These are phyloP conservation scores for Phocoena phocoena DNA, from an alignment of 2,113 vertebrate genomes.

Conservation along the genomic window DNA sequence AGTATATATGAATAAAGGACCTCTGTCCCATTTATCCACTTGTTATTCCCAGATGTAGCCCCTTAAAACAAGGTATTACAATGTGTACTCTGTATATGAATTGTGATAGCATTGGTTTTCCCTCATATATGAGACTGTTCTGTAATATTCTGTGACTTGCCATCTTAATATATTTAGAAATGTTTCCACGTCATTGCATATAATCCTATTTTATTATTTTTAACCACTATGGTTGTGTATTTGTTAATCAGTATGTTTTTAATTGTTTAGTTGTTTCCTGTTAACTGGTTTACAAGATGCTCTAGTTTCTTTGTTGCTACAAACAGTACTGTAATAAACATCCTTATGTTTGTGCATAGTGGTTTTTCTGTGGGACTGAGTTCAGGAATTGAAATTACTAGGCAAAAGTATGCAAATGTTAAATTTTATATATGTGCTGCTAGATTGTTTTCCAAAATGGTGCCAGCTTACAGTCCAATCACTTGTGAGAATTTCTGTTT, in stretches of 20 bases:
- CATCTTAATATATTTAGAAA: neutral
- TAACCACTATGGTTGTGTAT: neutral
- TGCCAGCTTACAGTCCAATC: neutral
- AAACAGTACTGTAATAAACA: neutral
- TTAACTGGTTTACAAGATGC: neutral
- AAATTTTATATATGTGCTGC: neutral
- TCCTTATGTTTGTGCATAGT: neutral
- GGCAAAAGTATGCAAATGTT: neutral
- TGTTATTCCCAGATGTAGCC: neutral
- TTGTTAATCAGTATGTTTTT: neutral
- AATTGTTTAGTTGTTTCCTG: neutral
- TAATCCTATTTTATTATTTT: constrained; percentile 20
- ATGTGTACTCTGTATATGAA: neutral
- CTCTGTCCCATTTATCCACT: neutral
- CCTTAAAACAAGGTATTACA: neutral
- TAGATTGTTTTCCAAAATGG: neutral
- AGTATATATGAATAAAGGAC: neutral
- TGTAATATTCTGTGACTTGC: neutral
- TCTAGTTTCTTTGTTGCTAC: neutral
- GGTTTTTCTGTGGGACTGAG: neutral
- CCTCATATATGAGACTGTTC: neutral
- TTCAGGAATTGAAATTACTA: neutral
- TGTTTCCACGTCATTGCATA: neutral
- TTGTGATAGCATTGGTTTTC: neutral
- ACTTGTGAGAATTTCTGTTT: neutral